A percentile compares a stretch with the other conserved stretches of the same genome.
These are phyloP conservation scores for Nycticorax nycticorax DNA, from an alignment of 2,113 vertebrate species.

Conservation along the genomic window DNA sequence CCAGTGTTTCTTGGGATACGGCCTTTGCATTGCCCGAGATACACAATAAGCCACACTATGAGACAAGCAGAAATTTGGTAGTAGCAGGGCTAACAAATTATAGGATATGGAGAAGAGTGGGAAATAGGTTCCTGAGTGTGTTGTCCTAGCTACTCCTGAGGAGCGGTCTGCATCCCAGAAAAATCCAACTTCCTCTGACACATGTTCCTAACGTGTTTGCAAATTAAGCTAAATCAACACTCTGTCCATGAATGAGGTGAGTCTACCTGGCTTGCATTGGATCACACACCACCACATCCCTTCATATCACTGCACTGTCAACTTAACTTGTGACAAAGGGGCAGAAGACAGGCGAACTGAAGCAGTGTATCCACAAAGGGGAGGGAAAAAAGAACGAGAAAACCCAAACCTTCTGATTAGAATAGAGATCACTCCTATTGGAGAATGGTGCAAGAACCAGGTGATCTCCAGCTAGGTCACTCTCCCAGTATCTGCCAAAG, in stretches of 20 bases:
- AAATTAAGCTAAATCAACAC: background rate
- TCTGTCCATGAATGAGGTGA: background rate
- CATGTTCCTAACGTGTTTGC: background rate
- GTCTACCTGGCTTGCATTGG: background rate
- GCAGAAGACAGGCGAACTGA: background rate
- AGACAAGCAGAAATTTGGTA: background rate
- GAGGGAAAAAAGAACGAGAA: background rate
- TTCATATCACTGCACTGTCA: background rate
- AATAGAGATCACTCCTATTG: background rate
- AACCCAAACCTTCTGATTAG: background rate
- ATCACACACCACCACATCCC: background rate
- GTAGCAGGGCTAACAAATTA: background rate
- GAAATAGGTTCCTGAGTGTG: background rate
- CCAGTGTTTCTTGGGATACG: background rate
- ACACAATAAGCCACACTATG: background rate
- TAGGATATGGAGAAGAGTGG: background rate
- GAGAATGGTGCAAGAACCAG: background rate
- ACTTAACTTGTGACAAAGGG: background rate
- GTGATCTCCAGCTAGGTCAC: background rate
- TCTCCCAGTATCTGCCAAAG: background rate
- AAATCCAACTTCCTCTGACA: background rate
- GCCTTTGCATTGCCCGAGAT: background rate
- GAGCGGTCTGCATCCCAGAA: background rate
- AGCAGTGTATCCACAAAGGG: background rate
- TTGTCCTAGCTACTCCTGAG: background rate